Base-by-base conservation (phyloP, 2,888 invertebrate species). In the Lasioglossum calceatum region DNA sequence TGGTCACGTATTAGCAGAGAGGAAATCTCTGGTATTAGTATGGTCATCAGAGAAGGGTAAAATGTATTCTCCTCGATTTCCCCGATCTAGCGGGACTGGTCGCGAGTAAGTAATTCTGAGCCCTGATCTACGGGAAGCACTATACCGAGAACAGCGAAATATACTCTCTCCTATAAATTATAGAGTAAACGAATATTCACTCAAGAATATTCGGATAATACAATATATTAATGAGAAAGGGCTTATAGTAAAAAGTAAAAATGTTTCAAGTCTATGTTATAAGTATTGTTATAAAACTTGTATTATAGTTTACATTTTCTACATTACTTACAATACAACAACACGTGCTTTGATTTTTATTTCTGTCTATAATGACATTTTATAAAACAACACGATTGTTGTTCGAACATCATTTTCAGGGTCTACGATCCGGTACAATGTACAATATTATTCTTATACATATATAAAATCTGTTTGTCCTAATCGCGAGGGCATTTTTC, bases 261-360 rank as follows among this genome's bases (percentile, higher is more conserved):
- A 39, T 36, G 10, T 23, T 70, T 23, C 39, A 36, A 39, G 23
- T 39, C 12, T 19, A 1, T 23, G 23, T 44, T 44, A 44, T 44
- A 44, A 44, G 44, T 70, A 70, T 70, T 70, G 23, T 70, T 70
- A 42, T 27, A 61, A 67, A 47, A 61, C 39, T 36, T 70, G 36
- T 70, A 70, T 70, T 70, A 39, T 70, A 70, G 70, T 70, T 77
- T 70, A 70, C 70, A 70, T 39, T 70, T 70, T 70, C 70, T 70
- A 70, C 70, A 70, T 32, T 70, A 70, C 64, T 70, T 70, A 70
- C 39, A 70, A 70, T 70, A 70, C 70, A 70, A n/a, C 70, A 70
- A 70, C 39, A 12, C 12, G 70, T 70, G 70, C 39, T 70, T 70
- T 70, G 39, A 70, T 70, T 23, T 70, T 70, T 70, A 70, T 10